These are phyloP conservation scores for Coptotermes formosanus DNA, from an alignment of 1,140 invertebrate species.

Conservation along the genomic window DNA sequence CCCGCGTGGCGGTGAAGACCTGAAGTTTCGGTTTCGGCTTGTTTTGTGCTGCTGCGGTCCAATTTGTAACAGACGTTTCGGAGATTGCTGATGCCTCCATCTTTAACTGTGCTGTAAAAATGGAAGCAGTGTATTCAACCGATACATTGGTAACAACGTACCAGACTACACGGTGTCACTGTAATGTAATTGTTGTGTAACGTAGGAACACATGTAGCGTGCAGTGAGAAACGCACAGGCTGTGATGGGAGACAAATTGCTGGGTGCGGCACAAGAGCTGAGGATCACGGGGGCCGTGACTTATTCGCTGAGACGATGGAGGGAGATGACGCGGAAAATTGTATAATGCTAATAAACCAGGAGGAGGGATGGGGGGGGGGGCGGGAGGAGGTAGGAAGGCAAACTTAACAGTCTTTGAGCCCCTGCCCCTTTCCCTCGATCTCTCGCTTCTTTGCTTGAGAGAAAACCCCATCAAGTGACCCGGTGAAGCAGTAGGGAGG, in stretches of 20 bases:
- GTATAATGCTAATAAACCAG: constrained; percentile 3
- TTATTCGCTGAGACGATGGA: neutral
- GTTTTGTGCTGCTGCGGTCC: too few relatives aligned
- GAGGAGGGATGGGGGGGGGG: neutral
- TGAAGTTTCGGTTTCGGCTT: too few relatives aligned
- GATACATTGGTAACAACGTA: too few relatives aligned
- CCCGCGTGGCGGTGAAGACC: too few relatives aligned
- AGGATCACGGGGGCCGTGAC: neutral
- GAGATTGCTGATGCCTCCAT: too few relatives aligned
- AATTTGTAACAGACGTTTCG: too few relatives aligned
- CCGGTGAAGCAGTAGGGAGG: neutral
- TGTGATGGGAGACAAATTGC: neutral
- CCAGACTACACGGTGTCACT: too few relatives aligned
- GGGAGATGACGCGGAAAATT: constrained; percentile 14
- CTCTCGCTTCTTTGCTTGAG: neutral
- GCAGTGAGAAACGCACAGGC: neutral
- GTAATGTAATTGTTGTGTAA: too few relatives aligned
- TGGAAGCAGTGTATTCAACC: too few relatives aligned
- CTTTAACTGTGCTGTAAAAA: too few relatives aligned
- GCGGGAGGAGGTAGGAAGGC: neutral
- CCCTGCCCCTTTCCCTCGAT: neutral
- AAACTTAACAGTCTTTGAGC: neutral
- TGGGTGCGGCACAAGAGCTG: neutral
- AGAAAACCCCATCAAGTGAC: neutral
- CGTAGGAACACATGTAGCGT: too few relatives aligned